Percentiles rank a stretch among this genome's conserved stretches.
Conservation (phyloP, 2,113 vertebrate genomes). For the Ceyx melanurus region DNA sequence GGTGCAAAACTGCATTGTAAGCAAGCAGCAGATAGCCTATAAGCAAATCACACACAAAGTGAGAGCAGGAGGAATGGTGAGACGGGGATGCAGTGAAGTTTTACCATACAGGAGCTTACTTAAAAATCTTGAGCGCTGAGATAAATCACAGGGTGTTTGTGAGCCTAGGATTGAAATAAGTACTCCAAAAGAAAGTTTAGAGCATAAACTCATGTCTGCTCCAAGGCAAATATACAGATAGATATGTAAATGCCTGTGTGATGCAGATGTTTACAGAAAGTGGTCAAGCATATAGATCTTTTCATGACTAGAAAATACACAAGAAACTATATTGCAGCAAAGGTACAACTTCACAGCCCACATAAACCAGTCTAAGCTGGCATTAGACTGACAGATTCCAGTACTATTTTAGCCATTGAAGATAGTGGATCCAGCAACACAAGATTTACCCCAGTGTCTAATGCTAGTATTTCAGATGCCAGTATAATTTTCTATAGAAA, state of each 20-base stretch:
- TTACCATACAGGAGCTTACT: background rate
- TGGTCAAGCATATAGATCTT: background rate
- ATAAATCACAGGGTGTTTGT: background rate
- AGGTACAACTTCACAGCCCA: background rate
- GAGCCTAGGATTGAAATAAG: background rate
- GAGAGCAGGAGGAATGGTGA: background rate
- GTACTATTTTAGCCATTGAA: background rate
- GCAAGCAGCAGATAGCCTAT: background rate
- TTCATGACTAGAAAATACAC: background rate
- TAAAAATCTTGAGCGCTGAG: background rate
- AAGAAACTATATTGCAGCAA: background rate
- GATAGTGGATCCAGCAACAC: background rate
- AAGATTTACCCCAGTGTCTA: background rate
- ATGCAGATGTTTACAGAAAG: background rate
- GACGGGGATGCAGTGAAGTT: background rate
- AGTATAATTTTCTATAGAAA: background rate
- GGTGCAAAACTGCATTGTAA: background rate
- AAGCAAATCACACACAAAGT: conserved; percentile 4
- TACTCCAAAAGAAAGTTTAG: background rate
- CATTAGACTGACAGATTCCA: background rate
- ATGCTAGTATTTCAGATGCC: background rate
- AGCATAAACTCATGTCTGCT: background rate
- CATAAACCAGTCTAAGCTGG: background rate
- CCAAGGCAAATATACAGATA: background rate
- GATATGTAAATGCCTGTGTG: background rate